Conservation (phyloP, 2,797 vertebrate genomes). For the Botia almorhae region DNA sequence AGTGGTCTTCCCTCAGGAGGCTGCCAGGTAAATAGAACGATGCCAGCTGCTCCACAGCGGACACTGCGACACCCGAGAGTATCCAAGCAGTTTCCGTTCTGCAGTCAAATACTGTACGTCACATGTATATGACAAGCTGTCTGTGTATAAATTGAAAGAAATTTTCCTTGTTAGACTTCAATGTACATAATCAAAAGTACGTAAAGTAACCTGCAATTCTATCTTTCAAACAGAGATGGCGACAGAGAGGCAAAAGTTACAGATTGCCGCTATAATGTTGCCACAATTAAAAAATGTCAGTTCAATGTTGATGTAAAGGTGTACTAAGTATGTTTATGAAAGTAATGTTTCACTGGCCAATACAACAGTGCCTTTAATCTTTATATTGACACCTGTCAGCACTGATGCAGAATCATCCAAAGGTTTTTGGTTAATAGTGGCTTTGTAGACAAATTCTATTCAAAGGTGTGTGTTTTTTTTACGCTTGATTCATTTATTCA, state of each 20-base stretch:
- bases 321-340: too few species aligned
- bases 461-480: neutral
- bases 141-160: neutral
- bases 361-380: too few species aligned
- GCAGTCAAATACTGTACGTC: neutral
- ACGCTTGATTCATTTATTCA: neutral
- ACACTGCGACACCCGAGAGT: conserved; percentile 1
- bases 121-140: neutral
- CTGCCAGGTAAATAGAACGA: conserved; percentile 50
- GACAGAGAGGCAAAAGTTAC: too few species aligned
- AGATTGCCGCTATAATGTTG: too few species aligned
- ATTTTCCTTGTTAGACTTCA: too few species aligned
- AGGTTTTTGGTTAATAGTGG: neutral
- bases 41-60: conserved; percentile 45
- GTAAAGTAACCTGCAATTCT: too few species aligned
- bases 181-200: too few species aligned
- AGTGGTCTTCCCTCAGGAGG: conserved; percentile 41
- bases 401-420: neutral
- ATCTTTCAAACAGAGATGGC: too few species aligned
- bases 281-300: too few species aligned
- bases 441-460: neutral
- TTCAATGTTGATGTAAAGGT: too few species aligned
- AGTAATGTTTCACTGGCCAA: too few species aligned
- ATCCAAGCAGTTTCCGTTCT: neutral
- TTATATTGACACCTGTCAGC: neutral